Evolutionary conservation across 1,140 invertebrate genomes (phyloP), one percentile per base, ranked within the genome.

Genomic region (Pseudomyrmex cubaensis): DNA sequence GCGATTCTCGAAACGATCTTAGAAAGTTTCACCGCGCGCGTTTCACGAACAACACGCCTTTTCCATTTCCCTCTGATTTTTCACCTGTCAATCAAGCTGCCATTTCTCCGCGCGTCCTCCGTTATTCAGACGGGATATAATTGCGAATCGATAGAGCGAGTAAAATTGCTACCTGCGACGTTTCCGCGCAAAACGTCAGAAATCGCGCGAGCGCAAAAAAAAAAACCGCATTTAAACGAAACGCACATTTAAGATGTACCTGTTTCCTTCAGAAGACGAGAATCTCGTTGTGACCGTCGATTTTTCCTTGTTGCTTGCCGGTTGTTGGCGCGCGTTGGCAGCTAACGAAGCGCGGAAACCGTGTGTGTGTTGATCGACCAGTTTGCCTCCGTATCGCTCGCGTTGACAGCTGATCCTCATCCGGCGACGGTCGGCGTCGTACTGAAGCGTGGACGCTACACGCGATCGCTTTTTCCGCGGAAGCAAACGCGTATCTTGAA

Each of bases 361-460:
- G 35, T 35, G 13, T 52, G 2, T 56, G 8, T 82, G 70, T 48
- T 12, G 70, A 20, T 59, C 35, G 44, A 73, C 52, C 15, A 54
- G 15, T 69, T 57, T 48, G 4, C 35, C 12, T 2, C 20, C 13
- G 44, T 8, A 12, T 10, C 17, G 12, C 44, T 25, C 20, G 61
- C 44, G 54, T 44, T 57, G n/a, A 22, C 17, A 2, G 22, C 35
- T 20, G 10, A 15, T 75, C 35, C 35, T 87, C 46, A 17, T 69
- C 7, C 64, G 56, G 46, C 63, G 64, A 82, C 86, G 50, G 59
- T 63, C 66, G 59, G 12, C 54, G 76, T 76, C 56, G 50, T 73
- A 88, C 87, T 88, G 76, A 66, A 84, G n/a, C 70, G 82, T 66
- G 44, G 50, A 67, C 72, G 20, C 12, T 46, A 76, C 64, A 70